These are phyloP conservation scores for Lypha dubia DNA, from an alignment of 2,888 invertebrate genomes.

Conservation along the genomic window DNA sequence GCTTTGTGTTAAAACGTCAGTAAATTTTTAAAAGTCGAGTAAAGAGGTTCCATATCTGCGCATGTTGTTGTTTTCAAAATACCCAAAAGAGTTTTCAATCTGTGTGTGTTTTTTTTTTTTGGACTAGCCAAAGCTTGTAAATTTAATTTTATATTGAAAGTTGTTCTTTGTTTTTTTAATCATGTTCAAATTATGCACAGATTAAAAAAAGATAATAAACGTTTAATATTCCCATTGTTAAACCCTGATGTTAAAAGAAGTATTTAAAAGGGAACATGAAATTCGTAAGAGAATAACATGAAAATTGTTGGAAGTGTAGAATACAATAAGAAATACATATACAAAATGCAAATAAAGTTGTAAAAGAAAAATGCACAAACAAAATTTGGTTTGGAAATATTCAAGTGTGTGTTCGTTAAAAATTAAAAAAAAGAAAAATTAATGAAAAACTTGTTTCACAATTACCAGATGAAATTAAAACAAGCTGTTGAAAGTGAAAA, in stretches of 20 bases:
- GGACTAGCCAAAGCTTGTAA: constrained; percentile 55
- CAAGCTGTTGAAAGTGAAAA: constrained; percentile 69
- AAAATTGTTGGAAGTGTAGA: constrained; percentile 55
- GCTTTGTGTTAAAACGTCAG: constrained; percentile 61
- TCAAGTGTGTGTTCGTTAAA: constrained; percentile 40
- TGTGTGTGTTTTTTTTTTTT: no score
- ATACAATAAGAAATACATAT: constrained; percentile 56
- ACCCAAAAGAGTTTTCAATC: constrained; percentile 53
- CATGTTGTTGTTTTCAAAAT: constrained; percentile 51
- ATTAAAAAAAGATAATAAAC: not conserved
- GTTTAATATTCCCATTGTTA: constrained; percentile 31
- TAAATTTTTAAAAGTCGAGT: constrained; percentile 67
- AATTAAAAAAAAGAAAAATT: constrained; percentile 43
- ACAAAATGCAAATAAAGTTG: constrained; percentile 48
- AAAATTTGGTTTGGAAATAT: constrained; percentile 29
- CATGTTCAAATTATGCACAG: not conserved
- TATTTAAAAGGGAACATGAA: constrained; percentile 5
- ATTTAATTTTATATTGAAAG: constrained; percentile 9
- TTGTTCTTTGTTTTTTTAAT: constrained; percentile 20
- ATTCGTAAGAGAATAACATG: constrained; percentile 53
- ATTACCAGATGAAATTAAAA: constrained; percentile 49
- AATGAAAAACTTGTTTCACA: constrained; percentile 66
- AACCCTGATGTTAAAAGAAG: constrained; percentile 17
- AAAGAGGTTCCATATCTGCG: constrained; percentile 43
- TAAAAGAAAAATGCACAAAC: constrained; percentile 48